Conservation (phyloP, 2,888 invertebrate genomes). For the Cerastis leucographa region DNA sequence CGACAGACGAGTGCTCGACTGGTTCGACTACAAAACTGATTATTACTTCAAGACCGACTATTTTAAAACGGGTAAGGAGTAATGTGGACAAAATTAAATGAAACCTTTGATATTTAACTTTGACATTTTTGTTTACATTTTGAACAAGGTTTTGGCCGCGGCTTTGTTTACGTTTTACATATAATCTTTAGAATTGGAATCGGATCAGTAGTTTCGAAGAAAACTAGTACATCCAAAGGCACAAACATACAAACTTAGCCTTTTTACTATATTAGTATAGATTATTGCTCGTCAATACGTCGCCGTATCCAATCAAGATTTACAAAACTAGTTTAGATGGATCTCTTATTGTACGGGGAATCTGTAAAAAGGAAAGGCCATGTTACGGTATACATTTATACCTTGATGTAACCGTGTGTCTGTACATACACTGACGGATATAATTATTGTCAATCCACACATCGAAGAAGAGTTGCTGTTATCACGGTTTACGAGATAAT, state of each 20-base stretch:
- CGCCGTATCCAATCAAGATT: too few relatives aligned
- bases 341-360: too few relatives aligned
- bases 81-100: conserved; percentile 4
- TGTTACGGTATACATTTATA: too few relatives aligned
- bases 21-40: conserved; percentile 84
- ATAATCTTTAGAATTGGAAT: neutral
- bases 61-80: conserved; percentile 18
- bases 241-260: neutral
- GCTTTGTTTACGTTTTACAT: neutral
- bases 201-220: neutral
- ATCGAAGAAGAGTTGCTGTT: neutral
- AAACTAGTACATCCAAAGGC: neutral
- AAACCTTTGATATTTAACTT: neutral
- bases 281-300: neutral
- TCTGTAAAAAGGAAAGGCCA: too few relatives aligned
- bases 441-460: neutral
- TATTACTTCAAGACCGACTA: conserved; percentile 72
- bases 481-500: neutral
- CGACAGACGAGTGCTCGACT: conserved; percentile 89
- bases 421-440: neutral
- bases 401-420: too few relatives aligned
- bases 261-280: too few relatives aligned
- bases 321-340: too few relatives aligned
- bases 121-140: neutral
- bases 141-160: neutral